Evolutionary conservation across 2,113 vertebrate genomes (phyloP), one percentile per base, ranked within the genome.

Genomic region (Pleuronectes platessa): DNA sequence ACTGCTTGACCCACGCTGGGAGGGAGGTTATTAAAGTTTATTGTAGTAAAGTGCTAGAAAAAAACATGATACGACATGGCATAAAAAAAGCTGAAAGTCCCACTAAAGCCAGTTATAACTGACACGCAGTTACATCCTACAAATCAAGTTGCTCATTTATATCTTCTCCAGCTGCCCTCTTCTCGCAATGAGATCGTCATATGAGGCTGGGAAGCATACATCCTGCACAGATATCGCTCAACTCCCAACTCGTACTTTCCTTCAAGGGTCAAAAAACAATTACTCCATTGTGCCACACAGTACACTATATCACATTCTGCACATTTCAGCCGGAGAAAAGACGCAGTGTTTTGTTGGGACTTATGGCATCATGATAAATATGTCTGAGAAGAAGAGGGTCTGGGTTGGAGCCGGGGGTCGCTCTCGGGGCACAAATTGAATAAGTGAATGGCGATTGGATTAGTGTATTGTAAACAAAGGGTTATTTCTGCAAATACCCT

Each of bases 231-330:
- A 76, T 82, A 74, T 87, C 81, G 75, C 68, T 80, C 62, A 69
- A 69, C 61, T 58, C 78, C 75, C 54, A 79, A 74, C 71, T 82
- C 79, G 74, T 78, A 68, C 77, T 83, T 76, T 72, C 70, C 84
- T 79, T 61, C 71, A 56, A 76, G 86, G 79, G 77, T 71, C 63
- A 76, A 82, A 83, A 87, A 75, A 93, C 89, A 91, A 89, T 90
- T 86, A 87, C 74, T 78, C 75, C 71, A 86, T 91, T 92, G 81
- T 90, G 81, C 71, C 64, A 49, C 58, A 68, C 61, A 71, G 61
- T 69, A 76, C 87, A 72, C 65, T 89, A 88, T 81, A 88, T 89
- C 74, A 84, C 85, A 89, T 90, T 89, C 76, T 88, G 80, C 75
- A 88, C 78, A 89, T 89, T 91, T 87, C 74, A 86, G 53, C 23